Conservation (phyloP, 2,113 vertebrate species). For the Rhegmatorhina hoffmannsi region DNA sequence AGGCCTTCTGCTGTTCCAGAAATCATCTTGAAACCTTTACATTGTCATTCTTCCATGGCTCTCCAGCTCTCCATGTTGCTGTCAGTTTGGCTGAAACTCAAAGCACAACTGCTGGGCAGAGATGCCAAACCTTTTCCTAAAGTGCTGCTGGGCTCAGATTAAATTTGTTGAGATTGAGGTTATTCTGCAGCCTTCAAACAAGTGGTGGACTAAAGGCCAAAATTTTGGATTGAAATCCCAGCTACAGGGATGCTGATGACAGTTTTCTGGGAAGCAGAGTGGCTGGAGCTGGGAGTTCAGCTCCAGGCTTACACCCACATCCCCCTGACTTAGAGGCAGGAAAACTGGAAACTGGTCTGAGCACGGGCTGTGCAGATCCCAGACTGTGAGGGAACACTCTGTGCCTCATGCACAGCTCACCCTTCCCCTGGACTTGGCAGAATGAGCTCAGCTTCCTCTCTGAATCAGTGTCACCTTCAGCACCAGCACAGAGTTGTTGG, state of each 20-base stretch:
- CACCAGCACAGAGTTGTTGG: background rate
- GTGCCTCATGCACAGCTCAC: background rate
- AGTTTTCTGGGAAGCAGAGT: background rate
- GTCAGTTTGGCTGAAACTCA: background rate
- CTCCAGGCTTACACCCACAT: background rate
- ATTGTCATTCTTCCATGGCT: background rate
- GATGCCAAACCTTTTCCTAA: background rate
- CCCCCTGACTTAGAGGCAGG: background rate
- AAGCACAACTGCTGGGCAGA: background rate
- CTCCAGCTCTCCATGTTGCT: background rate
- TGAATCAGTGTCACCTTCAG: background rate
- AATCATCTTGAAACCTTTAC: background rate
- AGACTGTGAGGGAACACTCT: background rate
- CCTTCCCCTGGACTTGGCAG: conserved; percentile 20
- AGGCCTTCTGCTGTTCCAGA: background rate
- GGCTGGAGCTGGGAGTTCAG: background rate
- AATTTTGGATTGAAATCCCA: background rate
- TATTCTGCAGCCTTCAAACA: background rate
- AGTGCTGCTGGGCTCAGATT: background rate
- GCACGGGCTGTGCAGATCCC: background rate
- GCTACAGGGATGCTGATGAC: background rate
- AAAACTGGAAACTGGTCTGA: background rate
- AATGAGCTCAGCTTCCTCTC: conserved; percentile 27
- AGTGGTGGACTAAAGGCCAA: background rate
- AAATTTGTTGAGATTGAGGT: background rate